phyloP scores from a whole-genome alignment of 2,888 invertebrate genomes.

The Sinohyriopsis cumingii region DNA sequence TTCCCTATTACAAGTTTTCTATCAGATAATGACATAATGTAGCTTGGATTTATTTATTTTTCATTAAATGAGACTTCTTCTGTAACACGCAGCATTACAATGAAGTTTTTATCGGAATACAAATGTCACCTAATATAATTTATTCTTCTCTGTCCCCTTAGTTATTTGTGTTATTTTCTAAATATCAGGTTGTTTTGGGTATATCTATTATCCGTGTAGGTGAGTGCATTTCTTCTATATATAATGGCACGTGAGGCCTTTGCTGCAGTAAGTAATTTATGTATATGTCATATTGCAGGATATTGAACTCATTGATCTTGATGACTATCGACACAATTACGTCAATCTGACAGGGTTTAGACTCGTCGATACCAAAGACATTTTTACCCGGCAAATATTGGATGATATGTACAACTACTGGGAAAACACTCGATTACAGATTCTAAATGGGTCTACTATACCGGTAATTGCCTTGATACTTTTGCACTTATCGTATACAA shows the following conservation, averaged over 20 bases:
- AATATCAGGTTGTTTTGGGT: too few species aligned
- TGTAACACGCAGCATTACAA: too few species aligned
- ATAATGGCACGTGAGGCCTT: neutral
- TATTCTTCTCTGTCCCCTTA: too few species aligned
- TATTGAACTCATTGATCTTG: slow-evolving; percentile 71
- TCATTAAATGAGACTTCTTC: too few species aligned
- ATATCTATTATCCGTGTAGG: neutral
- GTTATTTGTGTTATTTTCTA: too few species aligned
- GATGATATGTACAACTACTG: slow-evolving; percentile 62
- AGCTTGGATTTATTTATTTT: too few species aligned
- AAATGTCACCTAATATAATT: too few species aligned
- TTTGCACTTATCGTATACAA: neutral
- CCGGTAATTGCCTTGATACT: slow-evolving; percentile 41
- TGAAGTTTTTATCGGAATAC: too few species aligned
- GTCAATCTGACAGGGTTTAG: slow-evolving; percentile 97
- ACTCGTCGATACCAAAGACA: slow-evolving; percentile 72
- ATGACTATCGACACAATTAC: slow-evolving; percentile 88
- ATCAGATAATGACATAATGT: too few species aligned
- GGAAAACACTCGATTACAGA: slow-evolving; percentile 57
- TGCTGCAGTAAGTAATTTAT: neutral
- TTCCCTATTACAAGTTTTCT: too few species aligned
- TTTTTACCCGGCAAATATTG: slow-evolving; percentile 45
- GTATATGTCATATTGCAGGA: slow-evolving; percentile 61
- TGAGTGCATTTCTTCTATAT: too few species aligned
- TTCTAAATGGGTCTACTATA: slow-evolving; percentile 55